Conservation (phyloP, 1,140 invertebrate genomes). For the Rhagoletis pomonella region DNA sequence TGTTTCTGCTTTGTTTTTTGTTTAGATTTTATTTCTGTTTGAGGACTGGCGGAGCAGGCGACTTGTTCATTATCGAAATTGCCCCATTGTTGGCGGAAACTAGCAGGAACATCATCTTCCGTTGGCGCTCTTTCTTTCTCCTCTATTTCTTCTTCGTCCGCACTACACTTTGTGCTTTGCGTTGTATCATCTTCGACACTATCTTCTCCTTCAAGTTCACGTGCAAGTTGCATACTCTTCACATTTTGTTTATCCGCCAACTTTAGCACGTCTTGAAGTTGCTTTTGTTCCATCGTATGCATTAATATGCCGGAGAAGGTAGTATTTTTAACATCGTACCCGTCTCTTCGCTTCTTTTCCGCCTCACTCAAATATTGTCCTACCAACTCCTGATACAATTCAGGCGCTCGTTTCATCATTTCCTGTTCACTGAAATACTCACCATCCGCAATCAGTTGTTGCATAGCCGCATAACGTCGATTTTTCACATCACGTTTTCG, state of each 20-base stretch:
- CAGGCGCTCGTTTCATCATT: conserved; percentile 94
- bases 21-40: conserved; percentile 65
- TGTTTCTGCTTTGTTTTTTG: conserved; percentile 69
- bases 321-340: conserved; percentile 77
- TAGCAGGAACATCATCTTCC: conserved; percentile 63
- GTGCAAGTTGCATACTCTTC: conserved; percentile 23
- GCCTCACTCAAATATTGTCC: conserved; percentile 88
- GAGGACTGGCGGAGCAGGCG: conserved; percentile 64
- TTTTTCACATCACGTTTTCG: conserved; percentile 83
- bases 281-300: conserved; percentile 81
- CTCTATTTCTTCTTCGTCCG: not conserved
- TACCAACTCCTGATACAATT: conserved; percentile 91
- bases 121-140: not conserved
- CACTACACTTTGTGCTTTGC: conserved; percentile 8
- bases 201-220: not conserved
- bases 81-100: conserved; percentile 64
- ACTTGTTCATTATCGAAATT: conserved; percentile 66
- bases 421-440: conserved; percentile 91
- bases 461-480: conserved; percentile 87
- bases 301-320: conserved; percentile 82
- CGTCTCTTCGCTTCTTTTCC: conserved; percentile 81
- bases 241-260: conserved; percentile 71
- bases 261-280: conserved; percentile 79
- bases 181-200: not conserved
- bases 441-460: conserved; percentile 83